Evolutionary conservation across 2,797 vertebrate species (phyloP).

Genomic region (Crenichthys baileyi): DNA sequence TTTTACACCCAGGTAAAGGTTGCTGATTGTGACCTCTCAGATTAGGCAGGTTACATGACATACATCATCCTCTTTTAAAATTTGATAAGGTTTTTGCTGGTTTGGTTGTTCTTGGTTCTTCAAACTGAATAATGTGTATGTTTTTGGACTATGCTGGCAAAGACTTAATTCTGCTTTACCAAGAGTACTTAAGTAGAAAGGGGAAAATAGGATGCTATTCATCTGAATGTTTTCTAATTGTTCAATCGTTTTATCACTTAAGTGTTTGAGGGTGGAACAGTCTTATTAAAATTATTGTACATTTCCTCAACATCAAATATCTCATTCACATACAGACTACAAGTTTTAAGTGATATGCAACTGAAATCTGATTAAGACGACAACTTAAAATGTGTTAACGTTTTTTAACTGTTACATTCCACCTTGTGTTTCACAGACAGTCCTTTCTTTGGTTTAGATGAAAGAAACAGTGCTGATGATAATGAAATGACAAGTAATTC

Average conservation of each 20-base stretch:
- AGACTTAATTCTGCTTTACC: not conserved
- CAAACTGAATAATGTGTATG: not conserved
- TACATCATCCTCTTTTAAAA: not conserved
- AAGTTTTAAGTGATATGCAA: not conserved
- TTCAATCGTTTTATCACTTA: no score
- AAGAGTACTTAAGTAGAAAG: not conserved
- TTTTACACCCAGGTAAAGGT: not conserved
- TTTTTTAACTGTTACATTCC: not conserved
- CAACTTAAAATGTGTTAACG: not conserved
- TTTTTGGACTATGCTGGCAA: not conserved
- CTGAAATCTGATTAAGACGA: not conserved
- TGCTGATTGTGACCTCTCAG: not conserved
- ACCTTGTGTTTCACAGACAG: constrained; percentile 3
- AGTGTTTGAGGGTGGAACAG: no score
- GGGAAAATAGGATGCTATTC: not conserved
- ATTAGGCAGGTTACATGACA: not conserved
- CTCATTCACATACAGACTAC: not conserved
- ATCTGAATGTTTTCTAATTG: not conserved
- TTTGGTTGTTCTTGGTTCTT: not conserved
- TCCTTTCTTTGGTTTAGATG: not conserved
- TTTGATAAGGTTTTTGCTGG: no score
- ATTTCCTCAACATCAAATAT: not conserved
- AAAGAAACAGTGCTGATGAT: constrained; percentile 30
- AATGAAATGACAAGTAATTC: constrained; percentile 14
- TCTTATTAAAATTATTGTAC: not conserved